phyloP scores from a whole-genome alignment of 2,797 vertebrate genomes.

The Mastacembelus armatus region DNA sequence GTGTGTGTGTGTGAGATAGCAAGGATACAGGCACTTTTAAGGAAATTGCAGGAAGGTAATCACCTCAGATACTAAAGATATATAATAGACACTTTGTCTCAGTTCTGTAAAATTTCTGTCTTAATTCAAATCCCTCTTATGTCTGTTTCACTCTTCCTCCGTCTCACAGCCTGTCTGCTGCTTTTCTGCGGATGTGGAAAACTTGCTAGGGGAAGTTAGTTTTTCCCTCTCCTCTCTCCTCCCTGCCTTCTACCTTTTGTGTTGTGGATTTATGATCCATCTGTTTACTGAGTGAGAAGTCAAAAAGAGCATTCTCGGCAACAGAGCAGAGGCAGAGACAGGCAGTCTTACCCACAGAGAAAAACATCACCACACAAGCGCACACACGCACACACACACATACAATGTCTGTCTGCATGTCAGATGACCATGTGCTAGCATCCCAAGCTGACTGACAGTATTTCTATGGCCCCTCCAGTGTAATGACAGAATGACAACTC shows the following conservation, averaged over 20 bases:
- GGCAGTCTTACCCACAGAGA: conserved; percentile 49
- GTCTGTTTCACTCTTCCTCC: conserved; percentile 18
- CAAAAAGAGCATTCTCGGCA: conserved; percentile 60
- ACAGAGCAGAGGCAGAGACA: conserved; percentile 54
- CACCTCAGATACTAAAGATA: conserved; percentile 42
- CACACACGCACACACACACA: conserved; percentile 1
- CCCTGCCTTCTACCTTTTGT: conserved; percentile 56
- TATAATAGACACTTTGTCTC: conserved; percentile 29
- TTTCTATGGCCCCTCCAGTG: conserved; percentile 49
- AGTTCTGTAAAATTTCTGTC: conserved; percentile 32
- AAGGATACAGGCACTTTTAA: conserved; percentile 42
- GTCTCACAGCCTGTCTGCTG: conserved; percentile 14
- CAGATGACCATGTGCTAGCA: conserved; percentile 53
- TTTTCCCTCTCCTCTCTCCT: conserved; percentile 44
- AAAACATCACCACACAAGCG: conserved; percentile 31
- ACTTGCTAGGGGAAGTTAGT: conserved; percentile 58
- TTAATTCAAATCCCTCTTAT: conserved; percentile 43
- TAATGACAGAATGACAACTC: conserved; percentile 64
- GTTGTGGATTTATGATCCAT: conserved; percentile 65
- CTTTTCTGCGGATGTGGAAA: conserved; percentile 55
- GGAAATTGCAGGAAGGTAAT: conserved; percentile 40
- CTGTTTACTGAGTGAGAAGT: conserved; percentile 73
- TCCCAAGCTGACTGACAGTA: conserved; percentile 60
- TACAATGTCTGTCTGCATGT: conserved; percentile 50
- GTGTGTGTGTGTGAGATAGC: conserved; percentile 15